These are phyloP conservation scores for Zophobas atratus DNA, from an alignment of 1,140 invertebrate species.

Conservation along the genomic window DNA sequence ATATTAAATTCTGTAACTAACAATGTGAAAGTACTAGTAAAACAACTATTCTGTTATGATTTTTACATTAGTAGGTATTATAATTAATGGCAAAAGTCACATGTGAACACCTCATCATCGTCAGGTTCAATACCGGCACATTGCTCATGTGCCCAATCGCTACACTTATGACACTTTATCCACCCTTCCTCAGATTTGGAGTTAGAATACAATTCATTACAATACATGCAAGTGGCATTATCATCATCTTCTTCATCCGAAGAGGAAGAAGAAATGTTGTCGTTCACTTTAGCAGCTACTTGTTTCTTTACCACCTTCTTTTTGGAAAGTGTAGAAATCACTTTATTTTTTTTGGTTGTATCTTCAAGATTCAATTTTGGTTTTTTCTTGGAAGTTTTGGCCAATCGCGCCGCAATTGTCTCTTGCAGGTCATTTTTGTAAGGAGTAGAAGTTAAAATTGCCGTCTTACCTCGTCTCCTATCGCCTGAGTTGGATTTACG, in stretches of 20 bases:
- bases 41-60: background rate
- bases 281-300: background rate
- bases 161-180: slow-evolving; percentile 24
- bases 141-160: slow-evolving; percentile 23
- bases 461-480: slow-evolving; percentile 60
- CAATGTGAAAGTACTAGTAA: background rate
- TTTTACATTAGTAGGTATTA: too few relatives aligned
- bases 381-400: background rate
- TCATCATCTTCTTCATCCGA: slow-evolving; percentile 27
- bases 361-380: background rate
- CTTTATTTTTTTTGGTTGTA: background rate
- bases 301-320: background rate
- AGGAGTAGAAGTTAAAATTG: slow-evolving; percentile 60
- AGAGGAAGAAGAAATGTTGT: background rate
- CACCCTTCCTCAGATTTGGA: slow-evolving; percentile 31
- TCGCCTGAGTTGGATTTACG: background rate
- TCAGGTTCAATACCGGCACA: slow-evolving; percentile 35
- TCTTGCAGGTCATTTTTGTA: slow-evolving; percentile 61
- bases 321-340: background rate
- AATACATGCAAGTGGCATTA: slow-evolving; percentile 49
- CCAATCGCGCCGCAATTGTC: background rate
- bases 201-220: slow-evolving; percentile 45
- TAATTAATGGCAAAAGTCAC: slow-evolving; percentile 37
- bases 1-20: background rate
- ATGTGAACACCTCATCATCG: slow-evolving; percentile 32